Evolutionary conservation across 1,140 invertebrate species (phyloP), one percentile per base, ranked within the genome.

Genomic region (Drosophila equinoxialis): DNA sequence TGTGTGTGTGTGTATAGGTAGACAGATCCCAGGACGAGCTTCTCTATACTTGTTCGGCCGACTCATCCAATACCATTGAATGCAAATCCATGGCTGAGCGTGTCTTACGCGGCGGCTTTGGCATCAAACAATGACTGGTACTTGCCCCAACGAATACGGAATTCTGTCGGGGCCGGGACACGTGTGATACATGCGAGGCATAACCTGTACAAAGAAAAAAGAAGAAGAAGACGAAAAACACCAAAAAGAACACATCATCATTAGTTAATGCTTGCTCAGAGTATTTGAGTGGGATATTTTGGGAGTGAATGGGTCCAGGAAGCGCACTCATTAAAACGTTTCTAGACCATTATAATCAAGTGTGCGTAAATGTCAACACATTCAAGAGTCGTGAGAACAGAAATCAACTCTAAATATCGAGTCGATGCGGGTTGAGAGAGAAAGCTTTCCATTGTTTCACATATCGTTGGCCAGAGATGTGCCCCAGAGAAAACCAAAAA

Each of bases 31-130:
- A 3, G 11, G 37, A 39, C 8, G 23, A 60, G 54, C 26, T 58
- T 30, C 58, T 86, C 58, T 86, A 90, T 37, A 92, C 80, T 77
- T 83, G 78, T 61, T 91, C 81, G 71, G 92, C 85, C 42, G 83
- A 93, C 69, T 94, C 94, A 26, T 94, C 93, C 11, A 94, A 86
- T 1, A 96, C 94, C 42, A 97, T 92, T 4, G 96, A 96, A 80
- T 96, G 96, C 6, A 97, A 94, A 90, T 97, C 96, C 69, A 97
- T 95, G 0, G 96, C 96, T n/a, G 96, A 96, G 74, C 96, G 96
- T 1, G 95, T 95, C 70, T 96, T 95, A 3, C 96, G 92, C 0
- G 95, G 95, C 6, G 94, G 93, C 93, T 79, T 94, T 93, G 13
- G 95, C 94, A 69, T 95, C 81, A 54, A 93, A 55, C 89, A 89